A percentile compares a stretch with the other conserved stretches of the same genome.
Evolutionary conservation across 2,113 vertebrate species (phyloP).

Genomic region (Phoxinus phoxinus): DNA sequence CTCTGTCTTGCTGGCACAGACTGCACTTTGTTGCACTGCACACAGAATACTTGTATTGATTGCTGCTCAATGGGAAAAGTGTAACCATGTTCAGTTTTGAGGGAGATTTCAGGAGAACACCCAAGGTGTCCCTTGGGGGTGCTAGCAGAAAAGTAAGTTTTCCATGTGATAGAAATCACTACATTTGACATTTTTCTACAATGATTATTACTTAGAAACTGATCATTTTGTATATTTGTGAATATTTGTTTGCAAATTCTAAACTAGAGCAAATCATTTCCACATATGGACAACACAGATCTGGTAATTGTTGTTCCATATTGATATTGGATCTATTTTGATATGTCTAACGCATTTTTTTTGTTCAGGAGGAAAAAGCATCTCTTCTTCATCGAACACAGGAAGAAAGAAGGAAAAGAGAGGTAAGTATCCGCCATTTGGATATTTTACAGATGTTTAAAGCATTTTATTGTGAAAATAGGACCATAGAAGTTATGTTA

Average conservation of each 20-base stretch:
- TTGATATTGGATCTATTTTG: not conserved
- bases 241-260: not conserved
- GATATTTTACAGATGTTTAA: not conserved
- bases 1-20: slow-evolving; percentile 51
- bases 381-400: slow-evolving; percentile 96
- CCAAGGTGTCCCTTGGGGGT: slow-evolving; percentile 97
- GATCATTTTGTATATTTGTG: not conserved
- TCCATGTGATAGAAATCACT: not conserved
- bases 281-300: not conserved
- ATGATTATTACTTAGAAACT: not conserved
- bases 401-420: slow-evolving; percentile 95
- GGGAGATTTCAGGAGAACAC: slow-evolving; percentile 97
- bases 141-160: slow-evolving; percentile 90
- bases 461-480: not conserved
- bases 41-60: slow-evolving; percentile 16
- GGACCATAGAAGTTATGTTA: not conserved
- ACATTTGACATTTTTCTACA: not conserved
- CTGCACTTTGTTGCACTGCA: slow-evolving; percentile 38
- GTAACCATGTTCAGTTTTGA: slow-evolving; percentile 98
- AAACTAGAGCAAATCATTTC: not conserved
- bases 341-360: not conserved
- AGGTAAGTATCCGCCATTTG: slow-evolving; percentile 75
- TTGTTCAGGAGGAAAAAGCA: slow-evolving; percentile 91
- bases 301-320: not conserved
- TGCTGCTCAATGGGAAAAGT: slow-evolving; percentile 85